Evolutionary conservation across 1,140 invertebrate genomes (phyloP).

Genomic region (Aradophagus sp.): DNA sequence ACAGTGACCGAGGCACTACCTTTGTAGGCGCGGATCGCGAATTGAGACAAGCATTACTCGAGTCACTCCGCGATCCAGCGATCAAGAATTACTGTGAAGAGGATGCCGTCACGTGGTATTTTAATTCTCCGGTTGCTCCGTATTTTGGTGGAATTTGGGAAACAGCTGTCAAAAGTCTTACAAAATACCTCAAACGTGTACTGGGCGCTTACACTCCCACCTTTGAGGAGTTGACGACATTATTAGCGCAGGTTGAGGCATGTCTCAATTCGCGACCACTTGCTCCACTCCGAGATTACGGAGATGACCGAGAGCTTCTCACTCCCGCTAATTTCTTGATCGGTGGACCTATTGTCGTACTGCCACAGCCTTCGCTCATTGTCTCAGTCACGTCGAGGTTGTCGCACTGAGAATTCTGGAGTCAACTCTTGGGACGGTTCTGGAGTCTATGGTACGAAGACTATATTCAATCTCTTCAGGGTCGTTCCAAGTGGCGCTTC

Average conservation of each 20-base stretch:
- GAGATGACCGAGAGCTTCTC: conserved; percentile 38
- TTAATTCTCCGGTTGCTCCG: not conserved
- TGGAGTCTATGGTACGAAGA: conserved; percentile 40
- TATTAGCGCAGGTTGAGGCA: conserved; percentile 49
- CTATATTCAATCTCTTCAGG: conserved; percentile 36
- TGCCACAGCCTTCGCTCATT: conserved; percentile 25
- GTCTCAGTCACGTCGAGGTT: conserved; percentile 5
- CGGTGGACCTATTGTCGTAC: conserved; percentile 23
- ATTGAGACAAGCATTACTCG: not conserved
- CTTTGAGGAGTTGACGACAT: conserved; percentile 53
- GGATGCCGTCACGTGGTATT: not conserved
- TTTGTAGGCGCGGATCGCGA: not conserved
- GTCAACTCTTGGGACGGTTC: conserved; percentile 28
- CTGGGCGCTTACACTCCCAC: conserved; percentile 26
- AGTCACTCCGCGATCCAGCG: not conserved
- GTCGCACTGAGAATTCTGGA: conserved; percentile 37
- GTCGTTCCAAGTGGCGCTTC: conserved; percentile 32
- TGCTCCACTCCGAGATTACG: conserved; percentile 24
- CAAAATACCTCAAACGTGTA: conserved; percentile 21
- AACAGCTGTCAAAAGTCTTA: conserved; percentile 19
- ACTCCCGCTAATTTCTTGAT: conserved; percentile 59
- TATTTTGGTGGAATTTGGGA: conserved; percentile 65
- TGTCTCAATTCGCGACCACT: conserved; percentile 51
- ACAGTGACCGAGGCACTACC: not conserved
- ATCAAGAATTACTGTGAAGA: not conserved